Percentiles rank a stretch among this genome's conserved stretches.
Evolutionary conservation across 1,140 invertebrate genomes (phyloP).

Genomic region (Temnothorax curvispinosus): DNA sequence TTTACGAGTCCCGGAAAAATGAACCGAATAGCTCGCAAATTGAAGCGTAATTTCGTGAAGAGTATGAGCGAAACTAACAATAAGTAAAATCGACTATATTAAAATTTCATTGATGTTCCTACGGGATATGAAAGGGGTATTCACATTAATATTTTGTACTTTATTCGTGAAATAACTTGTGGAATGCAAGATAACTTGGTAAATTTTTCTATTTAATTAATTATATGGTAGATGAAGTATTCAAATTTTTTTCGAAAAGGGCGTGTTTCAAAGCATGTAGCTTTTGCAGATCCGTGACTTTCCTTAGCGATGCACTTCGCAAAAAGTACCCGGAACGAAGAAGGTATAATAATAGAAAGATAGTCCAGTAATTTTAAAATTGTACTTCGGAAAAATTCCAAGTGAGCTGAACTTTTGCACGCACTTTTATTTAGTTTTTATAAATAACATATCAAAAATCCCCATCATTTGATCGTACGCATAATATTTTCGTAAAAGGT

Average conservation of each 20-base stretch:
- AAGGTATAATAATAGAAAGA: too few relatives aligned
- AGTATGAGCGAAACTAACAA: neutral
- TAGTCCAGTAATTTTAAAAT: too few relatives aligned
- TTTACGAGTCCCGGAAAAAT: constrained; percentile 32
- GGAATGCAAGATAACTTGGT: too few relatives aligned
- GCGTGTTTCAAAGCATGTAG: neutral
- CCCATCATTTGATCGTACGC: too few relatives aligned
- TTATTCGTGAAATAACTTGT: neutral
- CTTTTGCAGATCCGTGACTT: neutral
- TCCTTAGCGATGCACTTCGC: neutral
- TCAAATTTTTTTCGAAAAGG: neutral
- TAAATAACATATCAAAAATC: too few relatives aligned
- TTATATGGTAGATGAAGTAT: too few relatives aligned
- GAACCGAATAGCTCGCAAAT: constrained; percentile 27
- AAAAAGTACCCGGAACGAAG: neutral
- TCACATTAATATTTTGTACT: neutral
- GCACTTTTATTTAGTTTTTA: too few relatives aligned
- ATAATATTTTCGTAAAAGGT: too few relatives aligned
- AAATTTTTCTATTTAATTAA: neutral
- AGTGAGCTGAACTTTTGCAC: too few relatives aligned
- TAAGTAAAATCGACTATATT: neutral
- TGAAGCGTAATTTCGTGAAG: constrained; percentile 14
- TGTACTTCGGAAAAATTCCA: too few relatives aligned
- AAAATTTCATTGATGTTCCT: neutral
- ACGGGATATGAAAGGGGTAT: neutral